Evolutionary conservation across 2,797 vertebrate genomes (phyloP), one percentile per base, ranked within the genome.

Genomic region (Anabas testudineus): DNA sequence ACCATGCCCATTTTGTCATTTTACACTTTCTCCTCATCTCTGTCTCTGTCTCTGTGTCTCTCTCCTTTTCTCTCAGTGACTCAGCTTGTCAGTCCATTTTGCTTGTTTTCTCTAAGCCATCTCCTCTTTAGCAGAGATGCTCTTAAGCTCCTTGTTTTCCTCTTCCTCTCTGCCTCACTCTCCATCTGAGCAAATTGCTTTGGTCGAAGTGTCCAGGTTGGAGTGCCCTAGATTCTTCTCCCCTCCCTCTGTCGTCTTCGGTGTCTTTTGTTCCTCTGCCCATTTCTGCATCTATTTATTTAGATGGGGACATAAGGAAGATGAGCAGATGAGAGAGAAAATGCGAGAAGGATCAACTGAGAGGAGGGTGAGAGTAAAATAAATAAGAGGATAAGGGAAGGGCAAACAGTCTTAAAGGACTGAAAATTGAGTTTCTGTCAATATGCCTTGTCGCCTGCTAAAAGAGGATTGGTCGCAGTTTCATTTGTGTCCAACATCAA

Each of bases 141-240:
- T 89, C 82, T 91, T 88, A 90, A 88, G 88, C 88, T 87, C 74
- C 80, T 87, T 87, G 83, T 87, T 85, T 84, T 81, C 80, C 76
- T 83, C 80, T 84, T 79, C 72, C 76, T 73, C 71, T 77, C 74
- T 24, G 66, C 76, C 72, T 71, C 71, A 10, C 83, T 85, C 70
- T 79, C 80, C 64, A 79, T 92, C 80, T 51, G 65, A 83, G 76
- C 79, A 91, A 92, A 91, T 91, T 91, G 84, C 83, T 86, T 73
- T 82, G 88, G 86, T 88, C 71, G 83, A 81, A 36, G 80, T 81
- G 73, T 79, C 81, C 90, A 91, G 90, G 92, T 92, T 90, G 75
- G 85, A 89, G 85, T 92, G 92, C 72, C 91, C 93, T 89, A 93
- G 74, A 88, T 92, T 92, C 69, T 39, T 39, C 45, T 41, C 58